Evolutionary conservation across 2,113 vertebrate genomes (phyloP).

Genomic region (Scomber japonicus): DNA sequence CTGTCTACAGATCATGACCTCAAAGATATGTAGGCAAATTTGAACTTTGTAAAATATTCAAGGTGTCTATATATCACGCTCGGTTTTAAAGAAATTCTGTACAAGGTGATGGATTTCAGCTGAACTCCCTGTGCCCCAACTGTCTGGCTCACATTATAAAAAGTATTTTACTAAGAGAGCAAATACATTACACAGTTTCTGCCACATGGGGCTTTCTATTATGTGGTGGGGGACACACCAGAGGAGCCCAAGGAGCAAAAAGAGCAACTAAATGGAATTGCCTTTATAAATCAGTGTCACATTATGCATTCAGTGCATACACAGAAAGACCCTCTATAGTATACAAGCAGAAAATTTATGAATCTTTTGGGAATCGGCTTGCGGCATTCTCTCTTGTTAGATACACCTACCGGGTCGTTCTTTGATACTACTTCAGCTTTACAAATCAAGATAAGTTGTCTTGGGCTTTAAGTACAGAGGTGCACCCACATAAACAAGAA

Average conservation of each 20-base stretch:
- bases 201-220: constrained; percentile 77
- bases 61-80: constrained; percentile 20
- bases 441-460: constrained; percentile 46
- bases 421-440: constrained; percentile 45
- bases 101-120: constrained; percentile 53
- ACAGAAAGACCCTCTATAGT: constrained; percentile 62
- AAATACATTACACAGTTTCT: constrained; percentile 73
- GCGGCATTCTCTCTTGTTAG: constrained; percentile 41
- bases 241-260: constrained; percentile 73
- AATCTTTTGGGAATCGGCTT: constrained; percentile 66
- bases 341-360: constrained; percentile 62
- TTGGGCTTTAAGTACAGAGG: constrained; percentile 23
- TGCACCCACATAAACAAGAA: constrained; percentile 8
- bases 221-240: constrained; percentile 63
- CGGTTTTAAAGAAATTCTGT: constrained; percentile 36
- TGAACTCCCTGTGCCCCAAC: constrained; percentile 41
- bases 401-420: constrained; percentile 23
- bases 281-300: constrained; percentile 84
- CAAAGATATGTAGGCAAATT: not conserved
- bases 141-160: constrained; percentile 57
- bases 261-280: constrained; percentile 76
- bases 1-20: not conserved
- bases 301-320: constrained; percentile 75
- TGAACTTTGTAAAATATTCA: constrained; percentile 37
- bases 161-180: constrained; percentile 68